Conservation (phyloP, 2,888 invertebrate species). For the Synergus umbraculus region DNA sequence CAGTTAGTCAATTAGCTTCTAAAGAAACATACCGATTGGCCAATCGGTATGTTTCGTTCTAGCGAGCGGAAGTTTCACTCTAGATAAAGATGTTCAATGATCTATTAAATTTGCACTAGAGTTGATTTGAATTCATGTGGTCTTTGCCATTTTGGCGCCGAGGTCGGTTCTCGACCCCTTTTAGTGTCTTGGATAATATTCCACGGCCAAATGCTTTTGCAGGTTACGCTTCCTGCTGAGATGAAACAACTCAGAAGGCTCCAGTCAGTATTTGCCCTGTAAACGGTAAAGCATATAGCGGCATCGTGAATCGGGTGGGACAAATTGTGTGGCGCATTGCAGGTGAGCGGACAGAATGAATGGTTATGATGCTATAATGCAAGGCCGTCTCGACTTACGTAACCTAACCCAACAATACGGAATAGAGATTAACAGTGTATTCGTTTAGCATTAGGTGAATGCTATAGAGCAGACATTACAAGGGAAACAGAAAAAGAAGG, state of each 20-base stretch:
- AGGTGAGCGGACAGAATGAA: slow-evolving; percentile 75
- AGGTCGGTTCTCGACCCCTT: slow-evolving; percentile 23
- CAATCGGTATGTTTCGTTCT: background rate
- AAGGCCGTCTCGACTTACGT: slow-evolving; percentile 72
- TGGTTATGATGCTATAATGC: slow-evolving; percentile 74
- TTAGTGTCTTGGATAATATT: slow-evolving; percentile 51
- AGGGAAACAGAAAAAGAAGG: slow-evolving; percentile 5
- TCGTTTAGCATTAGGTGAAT: background rate
- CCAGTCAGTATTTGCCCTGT: background rate
- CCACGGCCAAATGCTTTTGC: slow-evolving; percentile 62
- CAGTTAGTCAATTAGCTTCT: slow-evolving; percentile 21
- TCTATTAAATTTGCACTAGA: background rate
- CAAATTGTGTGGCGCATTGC: slow-evolving; percentile 71
- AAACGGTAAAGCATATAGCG: slow-evolving; percentile 46
- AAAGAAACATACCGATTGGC: slow-evolving; percentile 32
- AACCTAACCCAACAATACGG: slow-evolving; percentile 68
- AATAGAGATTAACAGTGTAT: slow-evolving; percentile 52
- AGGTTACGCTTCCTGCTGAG: slow-evolving; percentile 52
- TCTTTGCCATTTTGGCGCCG: slow-evolving; percentile 31
- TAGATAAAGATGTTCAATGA: background rate
- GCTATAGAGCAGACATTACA: background rate
- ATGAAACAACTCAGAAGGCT: background rate
- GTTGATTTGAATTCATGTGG: slow-evolving; percentile 2
- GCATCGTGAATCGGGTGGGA: slow-evolving; percentile 58
- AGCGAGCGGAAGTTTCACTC: slow-evolving; percentile 36